Base-by-base conservation (phyloP, 2,888 invertebrate species). In the Patella ulyssiponensis region DNA sequence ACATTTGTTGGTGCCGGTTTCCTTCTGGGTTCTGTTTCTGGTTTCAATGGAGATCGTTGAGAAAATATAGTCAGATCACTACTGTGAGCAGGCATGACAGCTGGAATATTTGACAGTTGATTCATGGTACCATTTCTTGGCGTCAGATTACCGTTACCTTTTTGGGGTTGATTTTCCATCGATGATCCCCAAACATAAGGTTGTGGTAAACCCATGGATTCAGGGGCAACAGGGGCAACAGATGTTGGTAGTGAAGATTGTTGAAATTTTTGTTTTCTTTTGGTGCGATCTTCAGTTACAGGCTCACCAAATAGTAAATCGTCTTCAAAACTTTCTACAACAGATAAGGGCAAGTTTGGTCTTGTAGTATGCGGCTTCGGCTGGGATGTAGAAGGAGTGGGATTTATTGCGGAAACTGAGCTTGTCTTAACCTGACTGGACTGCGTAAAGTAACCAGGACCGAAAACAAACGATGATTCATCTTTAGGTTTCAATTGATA, bases 11-110 rank as follows among this genome's bases (percentile, higher is more conserved):
- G 64, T 20, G 72, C 20, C 12, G 23, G 53, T 71, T 74, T 17
- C 72, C 77, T 71, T 71, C 70, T 75, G 44, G 53, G 20, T 17
- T 52, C 75, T 9, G 75, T 44, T 23, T 51, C 52, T 4, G 74
- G 69, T 58, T 20, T 53, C 58, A 79, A 76, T n/a, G 79, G 85
- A 9, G 85, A 83, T 51, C 86, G 77, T 76, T 88, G 88, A 12
- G 87, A 84, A 76, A 88, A 87, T 20, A 83, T 85, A 53, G 87
- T 85, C 3, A 88, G 84, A 72, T 88, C 88, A 74, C 86, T 86
- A 76, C 87, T 87, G 64, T 85, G 84, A 14, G 86, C 87, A 64
- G 87, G 86, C 53, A 86, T 75, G 1, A 84, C 86, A 20, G 86
- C 86, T 33, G 86, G 86, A 20, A 86, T 82, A 71, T 82, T 82